A percentile compares a stretch with the other conserved stretches of the same genome.
Conservation (phyloP, 2,113 vertebrate species). For the Corvus hawaiiensis region DNA sequence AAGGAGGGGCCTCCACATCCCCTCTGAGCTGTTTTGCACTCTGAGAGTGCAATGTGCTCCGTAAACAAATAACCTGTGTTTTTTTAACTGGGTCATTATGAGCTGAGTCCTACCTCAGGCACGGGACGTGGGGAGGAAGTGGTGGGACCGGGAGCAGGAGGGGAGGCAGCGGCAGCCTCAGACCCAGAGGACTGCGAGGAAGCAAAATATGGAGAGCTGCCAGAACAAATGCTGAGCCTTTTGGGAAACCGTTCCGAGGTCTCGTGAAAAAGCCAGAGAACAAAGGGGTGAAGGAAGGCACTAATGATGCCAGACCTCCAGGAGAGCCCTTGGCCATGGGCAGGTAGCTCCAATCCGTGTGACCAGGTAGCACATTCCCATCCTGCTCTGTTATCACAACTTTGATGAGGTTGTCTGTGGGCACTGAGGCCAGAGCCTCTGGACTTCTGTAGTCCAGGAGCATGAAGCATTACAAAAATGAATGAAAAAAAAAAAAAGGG, state of each 20-base stretch:
- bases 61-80: conserved; percentile 48
- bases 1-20: conserved; percentile 9
- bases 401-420: background rate
- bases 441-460: background rate
- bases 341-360: background rate
- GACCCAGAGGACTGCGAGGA: background rate
- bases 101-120: background rate
- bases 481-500: rapidly evolving
- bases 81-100: conserved; percentile 15
- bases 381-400: background rate
- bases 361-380: rapidly evolving
- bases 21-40: background rate
- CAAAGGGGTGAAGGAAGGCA: background rate
- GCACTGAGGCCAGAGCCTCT: background rate
- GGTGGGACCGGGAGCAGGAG: conserved; percentile 19
- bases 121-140: conserved; percentile 36
- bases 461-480: background rate
- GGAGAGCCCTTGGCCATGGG: background rate
- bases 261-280: background rate
- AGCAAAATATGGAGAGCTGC: conserved; percentile 19
- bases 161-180: background rate
- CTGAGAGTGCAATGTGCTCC: background rate
- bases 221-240: conserved; percentile 46
- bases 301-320: background rate
- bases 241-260: background rate